Base-by-base conservation (phyloP, 2,888 invertebrate genomes). In the Caenorhabditis drosophilae region DNA sequence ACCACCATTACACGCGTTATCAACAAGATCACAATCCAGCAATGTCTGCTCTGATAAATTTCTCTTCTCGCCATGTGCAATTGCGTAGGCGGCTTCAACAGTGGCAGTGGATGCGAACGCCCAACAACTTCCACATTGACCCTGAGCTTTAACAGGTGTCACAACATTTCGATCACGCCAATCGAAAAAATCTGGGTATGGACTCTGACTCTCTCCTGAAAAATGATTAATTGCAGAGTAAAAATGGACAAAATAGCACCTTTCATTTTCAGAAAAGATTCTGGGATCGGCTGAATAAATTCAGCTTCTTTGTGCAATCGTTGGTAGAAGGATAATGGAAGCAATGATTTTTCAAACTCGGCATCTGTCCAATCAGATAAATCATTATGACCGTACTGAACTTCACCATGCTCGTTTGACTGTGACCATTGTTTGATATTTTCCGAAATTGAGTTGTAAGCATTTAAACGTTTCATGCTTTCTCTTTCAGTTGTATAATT, bases 1-100 rank as follows among this genome's bases (percentile, higher is more conserved):
- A 34, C 86, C 86, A 31, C 86, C 86, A 54, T 84, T 80, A 73
- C 86, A 86, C 2, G 85, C 86, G 62, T 84, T 70, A 73, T 86
- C 85, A 25, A 84, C 84, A 67, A 79, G 79, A 41, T 77, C 75
- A 56, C 81, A 82, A 40, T 82, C 82, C 25, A 82, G 64, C 26
- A 82, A 71, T 15, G 81, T 79, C 54, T 82, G 82, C 57, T 82
- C 80, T 23, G 71, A 71, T 45, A 74, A 50, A 56, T 71, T 74
- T 51, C 74, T 51, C 40, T 42, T 57, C 41, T 77, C 71, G 9
- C 76, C 75, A 46, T 80, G 64, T 16, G 69, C 70, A 51, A 82
- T 71, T n/a, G 77, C 75, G 46, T 71, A 82, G 6, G 79, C 77
- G 9, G 80, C 73, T 58, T 82, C 82, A 20, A 82, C 78, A 0